phyloP scores from a whole-genome alignment of 2,888 invertebrate genomes.

The Diarsia dahlii region DNA sequence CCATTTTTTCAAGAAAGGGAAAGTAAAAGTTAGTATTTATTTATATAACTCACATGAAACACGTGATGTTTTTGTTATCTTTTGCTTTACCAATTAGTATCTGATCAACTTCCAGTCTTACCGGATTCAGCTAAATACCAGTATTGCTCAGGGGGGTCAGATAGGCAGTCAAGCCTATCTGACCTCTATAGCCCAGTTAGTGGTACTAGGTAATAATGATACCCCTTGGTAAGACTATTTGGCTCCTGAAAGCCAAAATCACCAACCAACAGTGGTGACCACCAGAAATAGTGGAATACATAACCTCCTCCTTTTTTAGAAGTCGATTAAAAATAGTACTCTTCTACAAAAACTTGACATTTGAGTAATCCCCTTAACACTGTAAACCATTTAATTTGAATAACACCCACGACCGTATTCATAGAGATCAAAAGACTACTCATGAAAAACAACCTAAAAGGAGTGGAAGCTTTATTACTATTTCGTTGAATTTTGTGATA shows the following conservation, averaged over 20 bases:
- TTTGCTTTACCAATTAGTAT: background rate
- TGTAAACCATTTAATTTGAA: background rate
- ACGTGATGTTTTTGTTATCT: background rate
- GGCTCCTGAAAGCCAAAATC: too few species aligned
- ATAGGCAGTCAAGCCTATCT: too few species aligned
- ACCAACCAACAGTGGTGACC: too few species aligned
- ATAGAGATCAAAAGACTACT: background rate
- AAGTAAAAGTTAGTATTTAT: conserved; percentile 2
- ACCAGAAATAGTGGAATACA: too few species aligned
- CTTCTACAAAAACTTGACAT: background rate
- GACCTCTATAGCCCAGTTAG: too few species aligned
- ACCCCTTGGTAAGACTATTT: too few species aligned
- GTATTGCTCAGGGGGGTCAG: too few species aligned
- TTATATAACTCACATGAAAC: background rate
- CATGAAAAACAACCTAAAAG: background rate
- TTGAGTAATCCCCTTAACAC: background rate
- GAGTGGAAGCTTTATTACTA: background rate
- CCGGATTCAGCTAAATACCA: too few species aligned
- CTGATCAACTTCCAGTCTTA: background rate
- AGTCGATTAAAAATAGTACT: background rate
- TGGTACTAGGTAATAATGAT: too few species aligned
- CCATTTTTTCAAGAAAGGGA: conserved; percentile 14
- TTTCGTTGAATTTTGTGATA: background rate
- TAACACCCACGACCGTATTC: background rate
- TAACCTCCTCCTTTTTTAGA: too few species aligned